Percentiles rank a stretch among this genome's conserved stretches.
These are phyloP conservation scores for Mesoclemmys tuberculata DNA, from an alignment of 2,113 vertebrate species.

Conservation along the genomic window DNA sequence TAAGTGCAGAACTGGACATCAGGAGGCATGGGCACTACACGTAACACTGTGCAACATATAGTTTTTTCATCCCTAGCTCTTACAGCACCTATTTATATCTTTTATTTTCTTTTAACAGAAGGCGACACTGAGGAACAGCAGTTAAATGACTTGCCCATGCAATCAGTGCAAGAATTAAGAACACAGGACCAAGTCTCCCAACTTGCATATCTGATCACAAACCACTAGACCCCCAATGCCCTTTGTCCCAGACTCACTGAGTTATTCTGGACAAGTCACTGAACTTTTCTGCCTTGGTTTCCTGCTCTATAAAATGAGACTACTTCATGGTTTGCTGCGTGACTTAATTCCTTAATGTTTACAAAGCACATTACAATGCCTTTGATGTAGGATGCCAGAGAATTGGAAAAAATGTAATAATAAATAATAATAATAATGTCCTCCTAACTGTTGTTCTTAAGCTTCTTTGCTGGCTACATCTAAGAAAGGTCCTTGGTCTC, in stretches of 20 bases:
- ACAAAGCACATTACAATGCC: too few species aligned
- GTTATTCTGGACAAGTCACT: neutral
- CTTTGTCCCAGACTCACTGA: neutral
- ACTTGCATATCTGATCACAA: neutral
- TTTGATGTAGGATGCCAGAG: neutral
- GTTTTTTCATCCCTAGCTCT: neutral
- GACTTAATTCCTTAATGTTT: neutral
- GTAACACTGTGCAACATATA: neutral
- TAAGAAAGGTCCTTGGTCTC: neutral
- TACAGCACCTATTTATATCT: neutral
- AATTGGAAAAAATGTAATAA: neutral
- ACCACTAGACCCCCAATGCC: neutral
- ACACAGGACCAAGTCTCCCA: neutral
- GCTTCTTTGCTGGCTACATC: accelerated
- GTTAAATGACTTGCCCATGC: neutral
- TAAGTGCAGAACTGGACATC: neutral
- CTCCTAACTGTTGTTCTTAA: neutral
- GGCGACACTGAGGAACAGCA: neutral
- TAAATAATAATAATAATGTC: too few species aligned
- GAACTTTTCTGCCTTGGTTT: neutral
- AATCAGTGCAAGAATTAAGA: neutral
- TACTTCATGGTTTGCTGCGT: neutral
- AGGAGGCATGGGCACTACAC: neutral
- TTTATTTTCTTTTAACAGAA: too few species aligned
- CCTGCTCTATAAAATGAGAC: accelerated